These are phyloP conservation scores for Zoroaster sp. DNA, from an alignment of 53 echinoderm and acorn worm genomes.

Conservation along the genomic window DNA sequence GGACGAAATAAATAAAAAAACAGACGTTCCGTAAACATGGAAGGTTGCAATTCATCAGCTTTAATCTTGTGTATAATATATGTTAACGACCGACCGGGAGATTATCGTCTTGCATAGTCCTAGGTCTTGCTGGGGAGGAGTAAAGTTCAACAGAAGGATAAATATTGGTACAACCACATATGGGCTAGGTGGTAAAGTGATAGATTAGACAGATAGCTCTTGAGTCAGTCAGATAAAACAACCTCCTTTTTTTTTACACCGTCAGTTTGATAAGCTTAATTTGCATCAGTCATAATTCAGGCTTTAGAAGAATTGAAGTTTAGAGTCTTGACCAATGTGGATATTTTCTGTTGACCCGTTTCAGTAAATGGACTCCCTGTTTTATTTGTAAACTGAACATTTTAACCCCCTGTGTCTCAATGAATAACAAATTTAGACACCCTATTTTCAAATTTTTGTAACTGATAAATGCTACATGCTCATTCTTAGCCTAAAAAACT, in stretches of 20 bases:
- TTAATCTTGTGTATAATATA: constrained; percentile 21
- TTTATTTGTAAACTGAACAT: too few relatives aligned
- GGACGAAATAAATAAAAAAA: background rate
- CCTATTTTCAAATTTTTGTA: too few relatives aligned
- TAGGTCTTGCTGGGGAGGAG: background rate
- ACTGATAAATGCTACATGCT: too few relatives aligned
- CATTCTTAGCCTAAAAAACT: too few relatives aligned
- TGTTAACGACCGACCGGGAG: constrained; percentile 5
- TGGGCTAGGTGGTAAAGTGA: constrained; percentile 1
- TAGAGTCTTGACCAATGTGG: background rate
- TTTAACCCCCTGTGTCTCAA: too few relatives aligned
- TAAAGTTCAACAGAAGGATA: constrained; percentile 38
- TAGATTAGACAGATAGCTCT: background rate
- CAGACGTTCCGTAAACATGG: constrained; percentile 34
- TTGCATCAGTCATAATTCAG: too few relatives aligned
- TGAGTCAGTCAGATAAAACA: background rate
- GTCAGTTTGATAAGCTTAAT: background rate
- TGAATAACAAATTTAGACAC: too few relatives aligned
- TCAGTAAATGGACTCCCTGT: too few relatives aligned
- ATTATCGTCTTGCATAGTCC: background rate
- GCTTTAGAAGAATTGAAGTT: too few relatives aligned
- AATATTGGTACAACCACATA: constrained; percentile 41
- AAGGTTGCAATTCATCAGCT: constrained; percentile 13
- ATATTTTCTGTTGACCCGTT: too few relatives aligned
- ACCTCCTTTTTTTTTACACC: background rate